These are phyloP conservation scores for Nycticebus coucang DNA, from an alignment of 2,113 vertebrate genomes.

Conservation along the genomic window DNA sequence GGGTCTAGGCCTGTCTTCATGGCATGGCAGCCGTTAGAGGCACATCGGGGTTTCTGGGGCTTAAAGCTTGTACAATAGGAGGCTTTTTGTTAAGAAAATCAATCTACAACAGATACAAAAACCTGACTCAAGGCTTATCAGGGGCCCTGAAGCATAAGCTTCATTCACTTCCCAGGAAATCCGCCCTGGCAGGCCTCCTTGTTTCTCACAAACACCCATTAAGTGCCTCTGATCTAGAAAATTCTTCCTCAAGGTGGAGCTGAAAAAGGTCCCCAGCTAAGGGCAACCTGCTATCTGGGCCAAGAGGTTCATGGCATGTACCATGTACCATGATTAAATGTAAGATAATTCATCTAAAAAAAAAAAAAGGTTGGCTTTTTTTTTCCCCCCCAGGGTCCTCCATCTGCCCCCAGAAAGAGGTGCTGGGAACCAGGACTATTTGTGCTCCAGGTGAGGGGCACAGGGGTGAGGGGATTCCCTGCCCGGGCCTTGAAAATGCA, in stretches of 20 bases:
- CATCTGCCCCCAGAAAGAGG: neutral
- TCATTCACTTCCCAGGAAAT: too few relatives aligned
- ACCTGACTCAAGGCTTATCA: neutral
- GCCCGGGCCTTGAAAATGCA: neutral
- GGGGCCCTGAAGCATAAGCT: too few relatives aligned
- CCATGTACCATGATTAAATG: too few relatives aligned
- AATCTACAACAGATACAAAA: neutral
- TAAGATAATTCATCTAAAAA: too few relatives aligned
- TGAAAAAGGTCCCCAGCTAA: neutral
- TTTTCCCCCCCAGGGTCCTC: neutral
- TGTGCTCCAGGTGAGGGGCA: neutral
- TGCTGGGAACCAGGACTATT: neutral
- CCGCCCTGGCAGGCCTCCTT: neutral
- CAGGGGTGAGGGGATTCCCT: neutral
- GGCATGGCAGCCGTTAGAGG: too few relatives aligned
- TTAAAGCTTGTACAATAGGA: neutral
- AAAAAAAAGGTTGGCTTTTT: too few relatives aligned
- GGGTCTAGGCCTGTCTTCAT: neutral
- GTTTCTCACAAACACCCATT: too few relatives aligned
- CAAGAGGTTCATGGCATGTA: neutral
- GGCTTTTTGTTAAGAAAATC: neutral
- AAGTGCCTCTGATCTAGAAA: neutral
- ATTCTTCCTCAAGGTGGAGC: neutral
- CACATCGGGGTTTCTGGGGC: neutral
- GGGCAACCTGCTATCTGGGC: neutral